Conservation (phyloP, 2,888 invertebrate species). For the Empis stercorea region DNA sequence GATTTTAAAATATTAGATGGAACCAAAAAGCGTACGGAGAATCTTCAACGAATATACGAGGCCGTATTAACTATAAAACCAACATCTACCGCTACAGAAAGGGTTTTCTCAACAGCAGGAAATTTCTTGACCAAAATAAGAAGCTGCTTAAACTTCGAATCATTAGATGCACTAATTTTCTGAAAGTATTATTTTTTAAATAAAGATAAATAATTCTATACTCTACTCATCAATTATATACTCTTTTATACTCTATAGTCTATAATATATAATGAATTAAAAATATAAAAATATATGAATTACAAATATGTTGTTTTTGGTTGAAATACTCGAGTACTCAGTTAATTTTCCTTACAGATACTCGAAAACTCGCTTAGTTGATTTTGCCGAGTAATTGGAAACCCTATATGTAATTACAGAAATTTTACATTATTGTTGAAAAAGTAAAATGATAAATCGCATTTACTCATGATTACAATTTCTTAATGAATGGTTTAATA, state of each 20-base stretch:
- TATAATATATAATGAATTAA: too few species aligned
- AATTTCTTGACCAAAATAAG: not conserved
- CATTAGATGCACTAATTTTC: not conserved
- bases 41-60: not conserved
- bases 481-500: too few species aligned
- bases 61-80: not conserved
- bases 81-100: not conserved
- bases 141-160: not conserved
- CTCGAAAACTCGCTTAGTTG: too few species aligned
- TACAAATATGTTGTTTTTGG: too few species aligned
- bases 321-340: too few species aligned
- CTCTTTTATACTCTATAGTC: not conserved
- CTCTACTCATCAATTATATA: constrained; percentile 3
- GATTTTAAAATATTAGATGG: not conserved
- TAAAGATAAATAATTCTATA: not conserved
- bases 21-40: not conserved
- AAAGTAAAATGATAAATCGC: too few species aligned
- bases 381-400: too few species aligned
- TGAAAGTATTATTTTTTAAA: not conserved
- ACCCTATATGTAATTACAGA: too few species aligned
- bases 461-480: too few species aligned
- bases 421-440: too few species aligned
- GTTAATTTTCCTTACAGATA: too few species aligned
- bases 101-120: not conserved
- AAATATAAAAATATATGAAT: too few species aligned